A percentile compares a stretch with the other conserved stretches of the same genome.
Conservation (phyloP, 1,140 invertebrate species). For the Drosophila nigrodunni region DNA sequence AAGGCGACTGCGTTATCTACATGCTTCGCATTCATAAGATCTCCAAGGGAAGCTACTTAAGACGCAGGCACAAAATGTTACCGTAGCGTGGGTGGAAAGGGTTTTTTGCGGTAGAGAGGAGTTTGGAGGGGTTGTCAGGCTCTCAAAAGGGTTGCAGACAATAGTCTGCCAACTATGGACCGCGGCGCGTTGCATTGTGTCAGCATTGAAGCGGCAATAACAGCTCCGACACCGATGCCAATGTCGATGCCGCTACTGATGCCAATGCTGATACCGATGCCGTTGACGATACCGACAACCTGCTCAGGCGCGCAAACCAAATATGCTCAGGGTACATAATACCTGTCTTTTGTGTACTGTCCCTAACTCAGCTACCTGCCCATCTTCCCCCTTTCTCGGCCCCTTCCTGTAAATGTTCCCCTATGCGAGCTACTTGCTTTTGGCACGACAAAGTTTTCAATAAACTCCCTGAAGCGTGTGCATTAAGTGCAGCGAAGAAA, state of each 20-base stretch:
- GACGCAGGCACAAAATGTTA: constrained; percentile 28
- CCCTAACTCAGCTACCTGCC: neutral
- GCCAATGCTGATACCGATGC: neutral
- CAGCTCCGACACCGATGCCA: constrained; percentile 17
- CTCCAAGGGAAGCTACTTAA: constrained; percentile 76
- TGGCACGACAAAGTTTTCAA: constrained; percentile 83
- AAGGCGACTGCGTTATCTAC: constrained; percentile 62
- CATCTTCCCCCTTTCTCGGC: no score
- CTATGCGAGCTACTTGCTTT: constrained; percentile 61
- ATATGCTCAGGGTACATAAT: constrained; percentile 75
- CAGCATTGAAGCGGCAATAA: constrained; percentile 70
- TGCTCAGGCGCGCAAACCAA: constrained; percentile 57
- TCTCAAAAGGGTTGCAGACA: constrained; percentile 36
- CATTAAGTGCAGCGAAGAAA: constrained; percentile 77
- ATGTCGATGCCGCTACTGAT: constrained; percentile 1
- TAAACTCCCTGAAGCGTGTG: constrained; percentile 83
- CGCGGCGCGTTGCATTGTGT: constrained; percentile 47
- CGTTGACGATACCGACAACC: constrained; percentile 48
- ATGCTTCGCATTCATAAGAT: constrained; percentile 80
- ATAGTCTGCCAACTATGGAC: constrained; percentile 32
- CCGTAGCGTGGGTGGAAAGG: neutral
- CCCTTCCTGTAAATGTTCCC: neutral
- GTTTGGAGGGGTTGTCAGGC: neutral
- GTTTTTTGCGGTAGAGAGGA: neutral
- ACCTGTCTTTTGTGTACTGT: constrained; percentile 73